These are phyloP conservation scores for Drosophila bifasciata DNA, from an alignment of 1,140 invertebrate species.

Conservation along the genomic window DNA sequence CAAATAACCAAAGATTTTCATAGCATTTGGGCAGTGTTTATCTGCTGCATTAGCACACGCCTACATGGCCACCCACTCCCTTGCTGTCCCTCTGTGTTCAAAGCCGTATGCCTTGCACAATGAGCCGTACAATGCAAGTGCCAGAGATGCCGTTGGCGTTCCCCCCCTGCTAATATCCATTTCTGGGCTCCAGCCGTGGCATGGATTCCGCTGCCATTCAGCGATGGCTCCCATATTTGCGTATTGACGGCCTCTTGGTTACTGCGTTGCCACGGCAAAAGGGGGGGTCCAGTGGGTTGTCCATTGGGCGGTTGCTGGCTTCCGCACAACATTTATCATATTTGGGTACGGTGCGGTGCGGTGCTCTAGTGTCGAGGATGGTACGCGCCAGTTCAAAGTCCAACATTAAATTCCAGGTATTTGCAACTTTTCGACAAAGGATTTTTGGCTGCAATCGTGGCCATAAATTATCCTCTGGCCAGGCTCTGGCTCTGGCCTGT, in stretches of 20 bases:
- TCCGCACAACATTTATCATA: conserved; percentile 81
- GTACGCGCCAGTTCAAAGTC: conserved; percentile 70
- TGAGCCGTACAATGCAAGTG: conserved; percentile 49
- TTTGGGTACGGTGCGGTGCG: conserved; percentile 41
- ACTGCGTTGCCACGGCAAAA: neutral
- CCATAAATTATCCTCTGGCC: conserved; percentile 64
- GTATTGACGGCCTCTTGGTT: conserved; percentile 56
- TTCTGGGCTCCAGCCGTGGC: conserved; percentile 8
- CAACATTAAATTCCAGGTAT: conserved; percentile 81
- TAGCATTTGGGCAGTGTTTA: conserved; percentile 70
- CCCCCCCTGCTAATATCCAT: conserved; percentile 29
- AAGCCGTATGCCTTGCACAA: conserved; percentile 28
- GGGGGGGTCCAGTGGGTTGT: conserved; percentile 11
- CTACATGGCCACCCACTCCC: neutral
- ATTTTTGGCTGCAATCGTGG: conserved; percentile 81
- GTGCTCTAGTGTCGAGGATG: conserved; percentile 5
- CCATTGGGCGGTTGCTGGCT: conserved; percentile 30
- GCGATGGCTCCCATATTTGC: conserved; percentile 73
- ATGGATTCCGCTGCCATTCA: conserved; percentile 58
- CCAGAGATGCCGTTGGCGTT: conserved; percentile 28
- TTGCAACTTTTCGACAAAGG: conserved; percentile 82
- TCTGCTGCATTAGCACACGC: conserved; percentile 68
- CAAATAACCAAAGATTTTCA: conserved; percentile 72
- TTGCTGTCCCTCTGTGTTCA: neutral
- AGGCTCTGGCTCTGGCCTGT: conserved; percentile 7